Evolutionary conservation across 2,113 vertebrate genomes (phyloP), one percentile per base, ranked within the genome.

Genomic region (Scomber scombrus): DNA sequence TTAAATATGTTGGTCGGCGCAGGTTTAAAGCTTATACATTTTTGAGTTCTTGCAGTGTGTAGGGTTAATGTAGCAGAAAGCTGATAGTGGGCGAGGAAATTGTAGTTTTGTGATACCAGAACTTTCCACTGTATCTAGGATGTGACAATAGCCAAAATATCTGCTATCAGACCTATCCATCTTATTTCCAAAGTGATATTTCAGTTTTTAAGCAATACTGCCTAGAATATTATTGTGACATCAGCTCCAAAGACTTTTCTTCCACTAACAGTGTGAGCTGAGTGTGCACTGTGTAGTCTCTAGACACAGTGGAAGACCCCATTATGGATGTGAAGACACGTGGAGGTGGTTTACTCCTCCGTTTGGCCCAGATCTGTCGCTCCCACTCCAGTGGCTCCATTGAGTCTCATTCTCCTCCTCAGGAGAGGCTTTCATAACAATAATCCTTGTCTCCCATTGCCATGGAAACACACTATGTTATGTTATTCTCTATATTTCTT

Each of bases 311-410:
- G 72, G 55, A 78, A 79, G 81, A 77, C 70, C 57, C 77, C 34
- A 65, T 84, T 84, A 77, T 75, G 74, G 68, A 77, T 14, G 18
- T 50, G 54, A 79, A 64, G 79, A 89, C 85, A 86, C 69, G 51
- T 76, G 80, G 71, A 88, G 82, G 81, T 86, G 73, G 86, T 88
- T 92, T 80, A 74, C 71, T 80, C 75, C 84, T 78, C 82, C 60
- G 62, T 58, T 80, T 89, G 93, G 78, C 92, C 91, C 84, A 85
- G 86, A 89, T 92, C 85, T 87, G 84, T 93, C 86, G 80, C 74
- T 88, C 85, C 75, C 71, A 77, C 86, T 89, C 74, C 43, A 74
- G 34, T 82, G 73, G 68, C 85, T 92, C 85, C 78, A 56, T 72
- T 67, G 63, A 89, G 80, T 55, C 81, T 90, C 86, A 62, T 80